Base-by-base conservation (phyloP, 1,140 invertebrate species). In the Rhysida immarginata region DNA sequence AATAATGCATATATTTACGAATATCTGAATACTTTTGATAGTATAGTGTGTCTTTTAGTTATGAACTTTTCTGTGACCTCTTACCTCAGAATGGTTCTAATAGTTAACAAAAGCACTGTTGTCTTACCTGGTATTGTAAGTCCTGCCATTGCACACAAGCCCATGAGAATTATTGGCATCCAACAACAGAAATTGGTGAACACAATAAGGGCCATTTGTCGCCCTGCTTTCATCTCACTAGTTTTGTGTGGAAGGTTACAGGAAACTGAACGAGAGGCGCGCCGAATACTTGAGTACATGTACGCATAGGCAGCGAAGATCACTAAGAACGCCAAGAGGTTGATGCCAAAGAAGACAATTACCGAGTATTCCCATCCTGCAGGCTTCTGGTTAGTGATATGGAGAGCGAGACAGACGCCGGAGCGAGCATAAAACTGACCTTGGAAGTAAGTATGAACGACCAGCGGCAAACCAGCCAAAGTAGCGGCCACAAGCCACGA, bases 111-210 rank as follows among this genome's bases (percentile, higher is more conserved):
- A n/a, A n/a, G n/a, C n/a, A n/a, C n/a, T n/a, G n/a, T n/a, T n/a
- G n/a, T n/a, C 13, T 51, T 54, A 61, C 62, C 63, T 45, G 70
- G 64, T 43, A 73, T 63, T 11, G 61, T 61, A 1, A 65, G 63
- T n/a, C 70, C 72, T 20, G 61, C 62, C 43, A 74, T 62, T 1
- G 72, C 71, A 3, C 67, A 61, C 35, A 73, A 62, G 1, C 72
- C 71, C 52, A 75, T 65, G 0, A 73, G 55, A 49, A 73, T 72
- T n/a, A 74, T 73, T 16, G 73, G 73, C 43, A 73, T 63, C 72
- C 72, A 74, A 54, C 72, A 75, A 44, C 64, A 64, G 55, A 71
- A 71, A 58, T 74, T 72, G 0, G 71, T 72, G 51, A 72, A 60
- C 3, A 74, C 71, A 49, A 75, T 74, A 5, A 73, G 55, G 5